Conservation (phyloP, 2,113 vertebrate genomes). For the Datnioides undecimradiatus region DNA sequence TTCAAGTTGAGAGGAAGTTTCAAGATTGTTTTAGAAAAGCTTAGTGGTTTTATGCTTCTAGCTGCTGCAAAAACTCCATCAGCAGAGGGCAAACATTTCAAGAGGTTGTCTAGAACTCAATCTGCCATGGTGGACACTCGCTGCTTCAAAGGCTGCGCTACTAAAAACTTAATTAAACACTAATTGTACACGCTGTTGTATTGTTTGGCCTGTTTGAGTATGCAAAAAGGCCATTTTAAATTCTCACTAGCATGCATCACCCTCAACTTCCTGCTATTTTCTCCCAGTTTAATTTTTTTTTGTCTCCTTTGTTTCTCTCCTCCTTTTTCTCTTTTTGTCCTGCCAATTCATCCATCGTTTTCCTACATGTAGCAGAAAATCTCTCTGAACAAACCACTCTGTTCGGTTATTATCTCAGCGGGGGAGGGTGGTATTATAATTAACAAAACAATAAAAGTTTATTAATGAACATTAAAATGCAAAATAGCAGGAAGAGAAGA, state of each 20-base stretch:
- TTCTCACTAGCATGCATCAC: not conserved
- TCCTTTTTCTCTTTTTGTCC: constrained; percentile 37
- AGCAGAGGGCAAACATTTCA: constrained; percentile 40
- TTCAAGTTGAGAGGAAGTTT: constrained; percentile 17
- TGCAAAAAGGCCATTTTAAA: constrained; percentile 12
- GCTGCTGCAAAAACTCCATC: constrained; percentile 6
- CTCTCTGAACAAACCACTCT: constrained; percentile 76
- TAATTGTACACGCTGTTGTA: constrained; percentile 14
- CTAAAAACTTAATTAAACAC: constrained; percentile 43
- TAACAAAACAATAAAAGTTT: constrained; percentile 99
- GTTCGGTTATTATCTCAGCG: constrained; percentile 87
- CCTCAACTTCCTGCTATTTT: constrained; percentile 35
- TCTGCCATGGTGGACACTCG: constrained; percentile 18
- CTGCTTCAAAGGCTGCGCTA: constrained; percentile 37
- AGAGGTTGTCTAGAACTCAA: constrained; percentile 31
- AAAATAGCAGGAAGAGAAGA: constrained; percentile 92
- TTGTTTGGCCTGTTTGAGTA: constrained; percentile 32
- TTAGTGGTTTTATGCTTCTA: constrained; percentile 4
- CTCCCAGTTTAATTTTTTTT: constrained; percentile 19
- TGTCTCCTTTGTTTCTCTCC: constrained; percentile 33
- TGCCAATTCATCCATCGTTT: constrained; percentile 29
- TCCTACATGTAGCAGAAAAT: constrained; percentile 76
- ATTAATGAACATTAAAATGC: constrained; percentile 99
- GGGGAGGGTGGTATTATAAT: constrained; percentile 92
- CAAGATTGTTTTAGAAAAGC: constrained; percentile 5